Percentiles rank a stretch among this genome's conserved stretches.
Conservation (phyloP, 2,797 vertebrate genomes). For the Limosa lapponica region DNA sequence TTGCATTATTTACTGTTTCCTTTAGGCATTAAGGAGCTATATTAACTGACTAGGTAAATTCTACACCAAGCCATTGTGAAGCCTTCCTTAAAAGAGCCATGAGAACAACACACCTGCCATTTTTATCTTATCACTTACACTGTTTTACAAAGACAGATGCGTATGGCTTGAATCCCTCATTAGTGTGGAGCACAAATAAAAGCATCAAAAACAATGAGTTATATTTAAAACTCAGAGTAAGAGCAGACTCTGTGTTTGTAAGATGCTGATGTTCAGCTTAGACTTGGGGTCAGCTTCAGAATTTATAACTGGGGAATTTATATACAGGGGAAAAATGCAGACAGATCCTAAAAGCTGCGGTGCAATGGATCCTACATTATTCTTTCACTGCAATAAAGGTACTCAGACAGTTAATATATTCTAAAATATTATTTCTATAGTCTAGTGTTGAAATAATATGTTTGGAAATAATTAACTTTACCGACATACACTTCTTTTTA, state of each 20-base stretch:
- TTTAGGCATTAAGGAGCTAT: rapidly evolving
- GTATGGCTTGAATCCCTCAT: neutral
- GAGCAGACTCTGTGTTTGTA: neutral
- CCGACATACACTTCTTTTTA: neutral
- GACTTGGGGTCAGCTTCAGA: neutral
- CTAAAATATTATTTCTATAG: neutral
- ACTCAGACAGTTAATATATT: neutral
- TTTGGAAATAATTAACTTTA: neutral
- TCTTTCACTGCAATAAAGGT: neutral
- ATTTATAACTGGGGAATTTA: neutral
- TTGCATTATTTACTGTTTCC: neutral
- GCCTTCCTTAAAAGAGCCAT: neutral
- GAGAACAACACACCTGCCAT: neutral
- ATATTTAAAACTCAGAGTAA: neutral
- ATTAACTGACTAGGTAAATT: neutral
- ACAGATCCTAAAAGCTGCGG: neutral
- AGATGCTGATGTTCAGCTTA: neutral
- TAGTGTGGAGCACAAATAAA: neutral
- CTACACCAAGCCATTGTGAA: rapidly evolving
- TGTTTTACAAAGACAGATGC: neutral
- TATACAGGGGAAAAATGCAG: neutral
- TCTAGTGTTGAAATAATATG: neutral
- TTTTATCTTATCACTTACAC: neutral
- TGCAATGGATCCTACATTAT: neutral
- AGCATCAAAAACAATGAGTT: neutral